A percentile compares a stretch with the other conserved stretches of the same genome.
Evolutionary conservation across 2,888 invertebrate genomes (phyloP).

Genomic region (Neuroscelio doddi): DNA sequence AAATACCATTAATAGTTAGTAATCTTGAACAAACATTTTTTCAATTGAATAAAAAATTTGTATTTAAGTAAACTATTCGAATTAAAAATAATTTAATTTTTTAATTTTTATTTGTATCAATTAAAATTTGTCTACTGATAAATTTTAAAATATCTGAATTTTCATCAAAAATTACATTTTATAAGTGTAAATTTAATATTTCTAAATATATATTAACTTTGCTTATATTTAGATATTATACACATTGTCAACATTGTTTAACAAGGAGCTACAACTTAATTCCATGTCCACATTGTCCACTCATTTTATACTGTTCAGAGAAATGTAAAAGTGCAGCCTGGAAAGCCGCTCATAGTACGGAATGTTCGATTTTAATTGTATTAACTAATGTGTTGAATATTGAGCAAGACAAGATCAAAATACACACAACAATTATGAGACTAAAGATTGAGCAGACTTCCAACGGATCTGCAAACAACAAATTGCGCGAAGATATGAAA

Average conservation of each 20-base stretch:
- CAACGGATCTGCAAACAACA: constrained; percentile 59
- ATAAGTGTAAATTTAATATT: too few species aligned
- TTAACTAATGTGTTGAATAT: constrained; percentile 62
- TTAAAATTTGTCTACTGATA: neutral
- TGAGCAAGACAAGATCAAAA: constrained; percentile 65
- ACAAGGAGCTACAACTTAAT: constrained; percentile 64
- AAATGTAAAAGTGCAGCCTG: constrained; percentile 60
- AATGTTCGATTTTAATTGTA: constrained; percentile 61
- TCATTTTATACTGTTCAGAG: constrained; percentile 66
- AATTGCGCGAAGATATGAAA: constrained; percentile 60
- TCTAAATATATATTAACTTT: neutral
- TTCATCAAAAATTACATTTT: too few species aligned
- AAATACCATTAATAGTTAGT: neutral
- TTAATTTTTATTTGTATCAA: too few species aligned
- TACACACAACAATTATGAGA: constrained; percentile 66
- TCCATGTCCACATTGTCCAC: constrained; percentile 65
- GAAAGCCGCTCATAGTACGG: constrained; percentile 60
- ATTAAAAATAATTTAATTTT: neutral
- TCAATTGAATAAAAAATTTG: too few species aligned
- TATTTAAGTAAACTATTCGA: too few species aligned
- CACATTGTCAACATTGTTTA: constrained; percentile 68
- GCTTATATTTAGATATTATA: constrained; percentile 60
- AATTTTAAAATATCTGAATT: too few species aligned
- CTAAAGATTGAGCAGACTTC: constrained; percentile 61
- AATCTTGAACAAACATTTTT: neutral